Conservation (phyloP, 92 coral and sea anemone species). For the Isaurus tuberculatus region DNA sequence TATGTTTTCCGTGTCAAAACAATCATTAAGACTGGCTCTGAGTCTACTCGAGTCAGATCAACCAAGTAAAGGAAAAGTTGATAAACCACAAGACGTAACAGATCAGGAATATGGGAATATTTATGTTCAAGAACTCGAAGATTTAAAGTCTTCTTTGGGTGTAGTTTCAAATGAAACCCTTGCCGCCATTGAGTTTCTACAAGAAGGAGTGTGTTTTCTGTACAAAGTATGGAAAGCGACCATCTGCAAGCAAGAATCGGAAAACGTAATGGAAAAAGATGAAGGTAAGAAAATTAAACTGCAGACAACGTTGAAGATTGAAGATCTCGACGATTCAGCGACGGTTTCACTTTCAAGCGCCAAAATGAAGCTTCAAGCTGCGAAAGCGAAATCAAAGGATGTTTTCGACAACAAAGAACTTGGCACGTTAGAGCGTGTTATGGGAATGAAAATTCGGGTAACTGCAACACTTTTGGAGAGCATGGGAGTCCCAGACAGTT, state of each 20-base stretch:
- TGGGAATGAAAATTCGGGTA: conserved; percentile 23
- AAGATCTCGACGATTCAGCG: conserved; percentile 34
- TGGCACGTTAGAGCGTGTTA: neutral
- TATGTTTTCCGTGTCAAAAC: conserved; percentile 31
- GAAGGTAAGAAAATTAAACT: neutral
- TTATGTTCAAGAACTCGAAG: conserved; percentile 20
- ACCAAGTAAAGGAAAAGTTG: neutral
- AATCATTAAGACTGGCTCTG: conserved; percentile 9
- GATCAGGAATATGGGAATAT: conserved; percentile 23
- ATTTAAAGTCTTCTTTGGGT: neutral
- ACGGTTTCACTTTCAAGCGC: conserved; percentile 18
- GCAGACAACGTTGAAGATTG: conserved; percentile 11
- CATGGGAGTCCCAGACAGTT: conserved; percentile 32
- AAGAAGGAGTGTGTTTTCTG: conserved; percentile 7
- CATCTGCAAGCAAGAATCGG: conserved; percentile 3
- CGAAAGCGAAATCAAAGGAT: conserved; percentile 29
- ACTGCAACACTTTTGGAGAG: conserved; percentile 28
- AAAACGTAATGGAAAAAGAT: neutral
- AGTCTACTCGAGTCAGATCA: conserved; percentile 5
- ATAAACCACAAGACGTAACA: conserved; percentile 20
- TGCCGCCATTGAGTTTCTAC: conserved; percentile 9
- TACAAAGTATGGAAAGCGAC: conserved; percentile 24
- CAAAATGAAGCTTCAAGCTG: conserved; percentile 22
- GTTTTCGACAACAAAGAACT: conserved; percentile 9
- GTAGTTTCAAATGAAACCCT: neutral